These are phyloP conservation scores for Doryteuthis pealeii DNA, from an alignment of 1,140 invertebrate species.

Conservation along the genomic window DNA sequence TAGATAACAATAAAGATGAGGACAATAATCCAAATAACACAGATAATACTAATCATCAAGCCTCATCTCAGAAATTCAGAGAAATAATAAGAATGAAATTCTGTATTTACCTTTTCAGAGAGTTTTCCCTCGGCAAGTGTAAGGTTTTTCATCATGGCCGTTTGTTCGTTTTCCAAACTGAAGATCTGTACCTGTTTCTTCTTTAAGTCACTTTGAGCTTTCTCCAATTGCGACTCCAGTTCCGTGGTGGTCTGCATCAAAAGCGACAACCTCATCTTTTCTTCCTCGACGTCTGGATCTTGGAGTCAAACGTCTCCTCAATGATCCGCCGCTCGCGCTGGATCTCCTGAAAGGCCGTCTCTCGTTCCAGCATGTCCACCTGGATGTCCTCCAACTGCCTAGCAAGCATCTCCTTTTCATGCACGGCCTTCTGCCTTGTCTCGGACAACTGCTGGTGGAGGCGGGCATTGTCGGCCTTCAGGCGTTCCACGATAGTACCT, in stretches of 20 bases:
- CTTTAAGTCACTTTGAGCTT: constrained; percentile 51
- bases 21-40: too few species aligned
- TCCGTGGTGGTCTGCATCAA: constrained; percentile 52
- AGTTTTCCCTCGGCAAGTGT: constrained; percentile 56
- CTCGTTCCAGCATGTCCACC: constrained; percentile 62
- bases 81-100: too few species aligned
- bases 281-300: constrained; percentile 57
- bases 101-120: constrained; percentile 48
- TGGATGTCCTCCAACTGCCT: constrained; percentile 62
- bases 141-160: constrained; percentile 56
- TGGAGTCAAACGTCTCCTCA: constrained; percentile 54
- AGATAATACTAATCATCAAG: too few species aligned
- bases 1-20: too few species aligned
- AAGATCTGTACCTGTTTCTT: constrained; percentile 52
- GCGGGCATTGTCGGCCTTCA: constrained; percentile 55
- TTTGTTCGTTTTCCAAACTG: constrained; percentile 55
- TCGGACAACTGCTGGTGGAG: constrained; percentile 55
- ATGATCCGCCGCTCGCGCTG: constrained; percentile 55
- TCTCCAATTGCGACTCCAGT: constrained; percentile 55
- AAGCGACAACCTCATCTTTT: constrained; percentile 45
- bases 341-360: constrained; percentile 60
- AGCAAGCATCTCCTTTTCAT: constrained; percentile 61
- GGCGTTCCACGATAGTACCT: constrained; percentile 54
- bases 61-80: too few species aligned
- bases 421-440: constrained; percentile 55